phyloP scores from a whole-genome alignment of 2,797 vertebrate genomes.

The Pteronotus mesoamericanus region DNA sequence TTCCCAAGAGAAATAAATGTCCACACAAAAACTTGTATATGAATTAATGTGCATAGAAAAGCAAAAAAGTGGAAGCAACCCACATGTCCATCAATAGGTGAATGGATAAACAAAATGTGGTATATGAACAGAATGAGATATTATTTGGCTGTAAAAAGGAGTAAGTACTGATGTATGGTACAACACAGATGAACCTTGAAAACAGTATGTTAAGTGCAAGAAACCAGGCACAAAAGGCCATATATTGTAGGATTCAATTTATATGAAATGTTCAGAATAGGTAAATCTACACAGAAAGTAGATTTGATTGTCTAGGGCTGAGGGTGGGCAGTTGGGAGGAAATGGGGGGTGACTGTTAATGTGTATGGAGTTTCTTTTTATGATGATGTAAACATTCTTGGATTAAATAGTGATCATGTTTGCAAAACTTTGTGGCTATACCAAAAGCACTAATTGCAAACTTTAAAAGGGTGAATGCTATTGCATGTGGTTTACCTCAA shows the following conservation, averaged over 20 bases:
- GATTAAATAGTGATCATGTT: neutral
- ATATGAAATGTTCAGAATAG: neutral
- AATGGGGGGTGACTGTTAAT: neutral
- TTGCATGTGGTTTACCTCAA: neutral
- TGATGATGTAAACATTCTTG: neutral
- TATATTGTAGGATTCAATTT: neutral
- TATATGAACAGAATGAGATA: neutral
- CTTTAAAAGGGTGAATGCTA: neutral
- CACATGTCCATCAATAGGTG: neutral
- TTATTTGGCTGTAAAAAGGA: neutral
- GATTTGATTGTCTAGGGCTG: neutral
- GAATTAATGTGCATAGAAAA: neutral
- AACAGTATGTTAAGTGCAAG: neutral
- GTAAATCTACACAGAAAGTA: neutral
- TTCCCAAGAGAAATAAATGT: neutral
- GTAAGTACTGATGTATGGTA: neutral
- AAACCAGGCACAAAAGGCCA: neutral
- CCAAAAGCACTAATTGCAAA: neutral
- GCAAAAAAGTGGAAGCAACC: neutral
- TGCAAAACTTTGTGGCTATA: neutral
- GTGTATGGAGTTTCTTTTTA: neutral
- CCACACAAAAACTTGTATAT: neutral
- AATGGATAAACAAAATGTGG: neutral
- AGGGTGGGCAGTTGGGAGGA: neutral
- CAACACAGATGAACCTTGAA: neutral